Base-by-base conservation (phyloP, 2,888 invertebrate species). In the Tethea ocularis region DNA sequence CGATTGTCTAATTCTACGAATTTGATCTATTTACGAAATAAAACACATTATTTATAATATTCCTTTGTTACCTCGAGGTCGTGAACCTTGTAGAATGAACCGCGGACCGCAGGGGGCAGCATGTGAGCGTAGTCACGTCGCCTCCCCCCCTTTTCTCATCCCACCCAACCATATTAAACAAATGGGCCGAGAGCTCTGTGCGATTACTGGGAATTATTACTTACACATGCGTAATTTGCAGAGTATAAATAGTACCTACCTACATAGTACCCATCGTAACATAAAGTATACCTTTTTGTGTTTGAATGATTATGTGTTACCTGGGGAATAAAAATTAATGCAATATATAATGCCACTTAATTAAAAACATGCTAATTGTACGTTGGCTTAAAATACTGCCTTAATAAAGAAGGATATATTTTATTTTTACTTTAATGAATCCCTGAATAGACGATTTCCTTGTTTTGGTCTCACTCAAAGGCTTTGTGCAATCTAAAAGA, bases 111-210 rank as follows among this genome's bases (percentile, higher is more conserved):
- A 20, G 46, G 20, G 20, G 46, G 46, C 46, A 46, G 17, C 46
- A 46, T 20, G 20, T 46, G 46, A 46, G 46, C 46, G 6, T 38
- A 13, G 41, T 17, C 41, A 41, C 20, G 17, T n/a, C 41, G 17
- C 41, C 2, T 38, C 46, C 8, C 46, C n/a, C 38, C 38, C 38
- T 1, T 20, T 15, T 10, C 46, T 46, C 46, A 2, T 20, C 2
- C 46, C 46, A 46, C 46, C 46, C 46, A 20, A 46, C n/a, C 41
- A 10, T 46, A 20, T 46, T 46, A 46, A 46, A 46, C 46, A 46
- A 46, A 46, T 46, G 46, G 20, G 15, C 46, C 20, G 46, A 46
- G 46, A 17, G 20, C 20, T 46, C 17, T 46, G 10, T 41, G 17
- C 17, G n/a, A 41, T 41, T 41, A 41, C 10, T 46, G 8, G 5